Percentiles rank a stretch among this genome's conserved stretches.
Evolutionary conservation across 92 coral and sea anemone species (phyloP).

Genomic region (Phenganax subtilis): DNA sequence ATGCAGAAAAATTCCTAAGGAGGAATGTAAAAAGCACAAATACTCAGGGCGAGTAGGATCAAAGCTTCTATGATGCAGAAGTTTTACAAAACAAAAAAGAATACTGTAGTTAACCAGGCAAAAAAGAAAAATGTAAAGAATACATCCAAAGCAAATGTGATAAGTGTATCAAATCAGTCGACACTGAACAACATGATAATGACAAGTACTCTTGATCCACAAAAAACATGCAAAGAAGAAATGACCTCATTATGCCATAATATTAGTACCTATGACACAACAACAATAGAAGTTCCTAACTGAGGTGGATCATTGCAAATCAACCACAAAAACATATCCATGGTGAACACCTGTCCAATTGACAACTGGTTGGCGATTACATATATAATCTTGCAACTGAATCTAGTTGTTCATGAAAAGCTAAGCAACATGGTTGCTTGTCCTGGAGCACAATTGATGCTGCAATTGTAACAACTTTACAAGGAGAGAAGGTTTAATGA

Average conservation of each 20-base stretch:
- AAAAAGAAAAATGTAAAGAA: neutral
- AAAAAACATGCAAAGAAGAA: no score
- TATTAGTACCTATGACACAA: neutral
- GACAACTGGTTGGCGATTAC: slow-evolving; percentile 16
- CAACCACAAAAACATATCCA: neutral
- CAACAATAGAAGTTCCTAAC: slow-evolving; percentile 1
- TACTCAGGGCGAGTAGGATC: neutral
- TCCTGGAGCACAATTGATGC: slow-evolving; percentile 10
- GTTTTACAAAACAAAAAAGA: neutral
- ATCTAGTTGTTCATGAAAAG: slow-evolving; percentile 15
- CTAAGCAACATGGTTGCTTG: slow-evolving; percentile 14
- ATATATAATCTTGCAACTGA: slow-evolving; percentile 5
- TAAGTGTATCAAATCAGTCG: neutral
- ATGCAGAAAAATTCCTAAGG: neutral
- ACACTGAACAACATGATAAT: neutral
- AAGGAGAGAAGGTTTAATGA: slow-evolving; percentile 9
- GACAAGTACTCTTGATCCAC: no score
- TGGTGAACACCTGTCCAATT: slow-evolving; percentile 25
- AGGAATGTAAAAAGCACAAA: neutral
- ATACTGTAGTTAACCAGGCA: neutral
- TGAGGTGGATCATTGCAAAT: neutral
- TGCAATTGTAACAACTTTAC: slow-evolving; percentile 7
- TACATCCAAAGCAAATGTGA: neutral
- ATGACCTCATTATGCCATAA: neutral
- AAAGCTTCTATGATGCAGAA: slow-evolving; percentile 9